These are phyloP conservation scores for Siniperca scherzeri DNA, from an alignment of 2,797 vertebrate species.

Conservation along the genomic window DNA sequence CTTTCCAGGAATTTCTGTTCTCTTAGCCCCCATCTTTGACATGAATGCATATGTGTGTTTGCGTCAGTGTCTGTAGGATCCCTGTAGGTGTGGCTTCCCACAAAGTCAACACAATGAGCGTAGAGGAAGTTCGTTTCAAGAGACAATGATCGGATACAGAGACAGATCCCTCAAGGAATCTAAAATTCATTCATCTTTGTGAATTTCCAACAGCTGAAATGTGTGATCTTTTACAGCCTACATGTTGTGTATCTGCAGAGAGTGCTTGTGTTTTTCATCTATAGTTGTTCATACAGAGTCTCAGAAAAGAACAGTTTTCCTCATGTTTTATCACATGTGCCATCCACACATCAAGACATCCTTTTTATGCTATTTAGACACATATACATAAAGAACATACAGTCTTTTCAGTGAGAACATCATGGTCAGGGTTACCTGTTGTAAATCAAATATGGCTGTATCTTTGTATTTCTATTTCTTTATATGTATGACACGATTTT, in stretches of 20 bases:
- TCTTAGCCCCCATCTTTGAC: not conserved
- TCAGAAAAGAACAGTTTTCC: too few species aligned
- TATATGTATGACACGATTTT: not conserved
- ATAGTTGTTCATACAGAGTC: not conserved
- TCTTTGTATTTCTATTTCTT: not conserved
- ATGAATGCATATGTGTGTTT: conserved; percentile 8
- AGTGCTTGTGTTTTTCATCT: not conserved
- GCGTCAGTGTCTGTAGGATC: conserved; percentile 15
- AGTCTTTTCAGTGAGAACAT: not conserved
- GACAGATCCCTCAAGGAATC: conserved; percentile 41
- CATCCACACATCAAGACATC: not conserved
- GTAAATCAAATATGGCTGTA: not conserved
- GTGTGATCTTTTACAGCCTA: not conserved
- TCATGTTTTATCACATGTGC: not conserved
- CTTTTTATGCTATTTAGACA: not conserved
- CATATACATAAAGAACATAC: not conserved
- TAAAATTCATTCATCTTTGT: not conserved
- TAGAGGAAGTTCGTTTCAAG: conserved; percentile 17
- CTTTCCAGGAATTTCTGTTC: conserved; percentile 3
- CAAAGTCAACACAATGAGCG: conserved; percentile 41
- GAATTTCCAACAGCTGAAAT: not conserved
- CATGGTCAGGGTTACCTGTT: not conserved
- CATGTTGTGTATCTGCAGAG: not conserved
- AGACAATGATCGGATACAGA: conserved; percentile 49
- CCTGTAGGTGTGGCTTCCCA: conserved; percentile 27